Percentiles rank a stretch among this genome's conserved stretches.
Conservation (phyloP, 1,140 invertebrate species). For the Drosophila murphyi region DNA sequence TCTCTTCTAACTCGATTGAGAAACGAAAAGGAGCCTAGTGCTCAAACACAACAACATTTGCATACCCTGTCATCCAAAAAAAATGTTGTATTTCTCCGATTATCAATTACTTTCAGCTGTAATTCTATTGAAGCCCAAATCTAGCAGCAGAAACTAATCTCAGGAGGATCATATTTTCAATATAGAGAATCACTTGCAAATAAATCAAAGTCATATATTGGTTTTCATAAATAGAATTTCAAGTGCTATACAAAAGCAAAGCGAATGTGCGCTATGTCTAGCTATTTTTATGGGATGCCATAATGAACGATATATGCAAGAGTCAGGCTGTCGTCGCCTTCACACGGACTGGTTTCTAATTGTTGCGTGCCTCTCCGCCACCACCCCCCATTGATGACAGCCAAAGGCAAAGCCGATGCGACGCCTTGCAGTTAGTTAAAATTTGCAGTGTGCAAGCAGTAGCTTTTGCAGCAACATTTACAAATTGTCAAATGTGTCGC, state of each 20-base stretch:
- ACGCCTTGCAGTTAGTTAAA: constrained; percentile 10
- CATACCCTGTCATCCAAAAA: background rate
- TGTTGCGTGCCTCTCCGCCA: constrained; percentile 21
- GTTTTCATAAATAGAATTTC: background rate
- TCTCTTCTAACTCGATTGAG: constrained; percentile 22
- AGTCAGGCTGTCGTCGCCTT: constrained; percentile 38
- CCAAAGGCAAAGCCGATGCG: constrained; percentile 13
- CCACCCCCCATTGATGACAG: constrained; percentile 12
- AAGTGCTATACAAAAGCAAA: background rate
- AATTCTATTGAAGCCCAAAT: too few relatives aligned
- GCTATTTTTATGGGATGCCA: constrained; percentile 5
- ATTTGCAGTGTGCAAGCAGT: background rate
- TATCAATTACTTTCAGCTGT: too few relatives aligned
- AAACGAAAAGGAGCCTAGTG: too few relatives aligned
- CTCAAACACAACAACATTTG: background rate
- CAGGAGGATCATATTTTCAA: too few relatives aligned
- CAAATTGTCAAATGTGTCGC: constrained; percentile 50
- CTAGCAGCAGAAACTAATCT: too few relatives aligned
- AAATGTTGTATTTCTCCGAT: too few relatives aligned
- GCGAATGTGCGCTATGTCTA: background rate
- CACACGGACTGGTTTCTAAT: constrained; percentile 46
- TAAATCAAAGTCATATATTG: too few relatives aligned
- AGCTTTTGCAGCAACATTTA: constrained; percentile 10
- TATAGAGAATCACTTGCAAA: too few relatives aligned
- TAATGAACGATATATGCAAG: constrained; percentile 27